Evolutionary conservation across 2,113 vertebrate species (phyloP).

Genomic region (Amphiprion ocellaris): DNA sequence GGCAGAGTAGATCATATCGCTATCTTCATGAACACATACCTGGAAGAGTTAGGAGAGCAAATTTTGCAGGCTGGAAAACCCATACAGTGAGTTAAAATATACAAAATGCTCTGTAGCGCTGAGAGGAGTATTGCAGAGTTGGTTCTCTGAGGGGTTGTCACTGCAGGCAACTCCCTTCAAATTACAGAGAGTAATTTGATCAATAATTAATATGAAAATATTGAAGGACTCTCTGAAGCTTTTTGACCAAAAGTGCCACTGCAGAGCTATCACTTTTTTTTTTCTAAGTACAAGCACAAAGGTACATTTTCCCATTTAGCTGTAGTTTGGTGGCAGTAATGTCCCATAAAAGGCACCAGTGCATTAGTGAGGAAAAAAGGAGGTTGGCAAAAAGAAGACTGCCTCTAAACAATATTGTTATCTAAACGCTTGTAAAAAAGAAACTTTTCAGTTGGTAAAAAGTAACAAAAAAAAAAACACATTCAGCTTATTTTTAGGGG

Average conservation of each 20-base stretch:
- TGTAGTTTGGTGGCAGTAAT: not conserved
- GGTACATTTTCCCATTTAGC: not conserved
- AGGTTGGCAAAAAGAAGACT: no score
- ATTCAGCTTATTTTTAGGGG: no score
- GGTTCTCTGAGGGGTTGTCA: slow-evolving; percentile 3
- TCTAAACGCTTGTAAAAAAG: no score
- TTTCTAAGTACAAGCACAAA: not conserved
- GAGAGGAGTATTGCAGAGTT: not conserved
- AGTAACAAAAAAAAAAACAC: no score
- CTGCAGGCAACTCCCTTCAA: not conserved
- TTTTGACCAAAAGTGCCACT: not conserved
- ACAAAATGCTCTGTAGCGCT: not conserved
- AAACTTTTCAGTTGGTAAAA: no score
- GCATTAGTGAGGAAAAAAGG: not conserved
- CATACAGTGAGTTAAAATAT: not conserved
- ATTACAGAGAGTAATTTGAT: slow-evolving; percentile 1
- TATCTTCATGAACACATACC: not conserved
- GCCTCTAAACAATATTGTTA: no score
- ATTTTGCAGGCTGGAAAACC: not conserved
- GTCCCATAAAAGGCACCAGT: not conserved
- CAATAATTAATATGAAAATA: not conserved
- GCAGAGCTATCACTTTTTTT: not conserved
- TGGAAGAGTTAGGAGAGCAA: not conserved
- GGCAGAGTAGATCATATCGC: not conserved
- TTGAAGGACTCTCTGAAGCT: not conserved